These are phyloP conservation scores for Drepanosiphum platanoidis DNA, from an alignment of 2,888 invertebrate genomes.

Conservation along the genomic window DNA sequence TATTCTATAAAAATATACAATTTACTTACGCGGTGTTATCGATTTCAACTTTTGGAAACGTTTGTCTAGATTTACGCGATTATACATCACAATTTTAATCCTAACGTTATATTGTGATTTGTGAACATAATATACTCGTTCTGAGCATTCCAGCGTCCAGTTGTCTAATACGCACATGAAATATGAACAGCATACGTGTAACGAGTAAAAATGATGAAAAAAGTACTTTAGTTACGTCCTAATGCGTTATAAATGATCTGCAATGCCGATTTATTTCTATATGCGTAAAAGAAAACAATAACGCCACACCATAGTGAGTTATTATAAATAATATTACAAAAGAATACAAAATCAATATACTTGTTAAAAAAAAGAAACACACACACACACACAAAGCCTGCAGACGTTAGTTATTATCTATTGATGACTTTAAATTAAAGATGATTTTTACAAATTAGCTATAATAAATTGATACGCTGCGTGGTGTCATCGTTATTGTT, in stretches of 20 bases:
- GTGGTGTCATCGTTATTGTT: too few relatives aligned
- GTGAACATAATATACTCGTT: not conserved
- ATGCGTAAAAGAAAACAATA: not conserved
- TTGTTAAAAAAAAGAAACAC: not conserved
- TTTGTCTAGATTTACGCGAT: not conserved
- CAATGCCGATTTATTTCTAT: slow-evolving; percentile 24
- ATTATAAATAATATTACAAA: not conserved
- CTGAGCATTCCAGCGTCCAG: not conserved
- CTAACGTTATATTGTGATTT: not conserved
- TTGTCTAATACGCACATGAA: not conserved
- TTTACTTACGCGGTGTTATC: not conserved
- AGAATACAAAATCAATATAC: not conserved
- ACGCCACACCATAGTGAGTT: not conserved
- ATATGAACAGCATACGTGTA: slow-evolving; percentile 14
- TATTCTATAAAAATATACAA: too few relatives aligned
- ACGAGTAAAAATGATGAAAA: not conserved
- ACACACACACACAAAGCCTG: too few relatives aligned
- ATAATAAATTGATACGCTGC: too few relatives aligned
- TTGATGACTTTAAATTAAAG: too few relatives aligned
- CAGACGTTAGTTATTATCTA: too few relatives aligned
- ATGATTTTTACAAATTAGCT: not conserved
- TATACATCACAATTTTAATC: not conserved
- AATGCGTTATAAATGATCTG: slow-evolving; percentile 45
- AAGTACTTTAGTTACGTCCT: slow-evolving; percentile 11
- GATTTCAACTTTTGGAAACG: not conserved